Conservation (phyloP, 2,888 invertebrate species). For the Chorisops tibialis region DNA sequence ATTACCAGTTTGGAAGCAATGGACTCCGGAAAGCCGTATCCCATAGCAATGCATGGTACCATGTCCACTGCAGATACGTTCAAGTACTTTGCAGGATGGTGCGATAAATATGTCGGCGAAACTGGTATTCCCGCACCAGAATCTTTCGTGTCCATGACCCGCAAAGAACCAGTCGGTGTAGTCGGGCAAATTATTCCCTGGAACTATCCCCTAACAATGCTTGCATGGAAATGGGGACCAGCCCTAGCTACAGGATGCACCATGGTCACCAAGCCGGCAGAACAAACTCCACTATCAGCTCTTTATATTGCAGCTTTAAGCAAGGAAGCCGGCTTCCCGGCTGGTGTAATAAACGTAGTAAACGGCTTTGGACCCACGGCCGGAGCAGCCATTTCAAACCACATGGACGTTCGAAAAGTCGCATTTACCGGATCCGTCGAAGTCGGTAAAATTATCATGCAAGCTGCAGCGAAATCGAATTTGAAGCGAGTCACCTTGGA, state of each 20-base stretch:
- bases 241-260: slow-evolving; percentile 67
- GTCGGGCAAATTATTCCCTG: slow-evolving; percentile 80
- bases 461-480: slow-evolving; percentile 71
- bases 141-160: slow-evolving; percentile 63
- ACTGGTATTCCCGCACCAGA: slow-evolving; percentile 79
- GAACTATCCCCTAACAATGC: slow-evolving; percentile 80
- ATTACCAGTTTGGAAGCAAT: slow-evolving; percentile 73
- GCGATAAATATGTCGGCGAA: slow-evolving; percentile 82
- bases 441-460: slow-evolving; percentile 50
- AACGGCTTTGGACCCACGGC: slow-evolving; percentile 72
- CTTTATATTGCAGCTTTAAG: slow-evolving; percentile 67
- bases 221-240: slow-evolving; percentile 76
- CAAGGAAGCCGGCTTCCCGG: slow-evolving; percentile 77
- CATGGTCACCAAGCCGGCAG: slow-evolving; percentile 76
- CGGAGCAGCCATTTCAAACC: slow-evolving; percentile 67
- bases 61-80: slow-evolving; percentile 53
- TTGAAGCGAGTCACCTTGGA: slow-evolving; percentile 81
- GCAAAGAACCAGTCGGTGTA: slow-evolving; percentile 73
- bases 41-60: slow-evolving; percentile 57
- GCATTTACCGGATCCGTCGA: slow-evolving; percentile 76
- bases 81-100: slow-evolving; percentile 78
- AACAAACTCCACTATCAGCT: slow-evolving; percentile 80
- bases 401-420: slow-evolving; percentile 70
- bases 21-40: slow-evolving; percentile 75
- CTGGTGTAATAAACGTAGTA: slow-evolving; percentile 74